Conservation (phyloP, 2,888 invertebrate genomes). For the Polydrusus pterygomalis region DNA sequence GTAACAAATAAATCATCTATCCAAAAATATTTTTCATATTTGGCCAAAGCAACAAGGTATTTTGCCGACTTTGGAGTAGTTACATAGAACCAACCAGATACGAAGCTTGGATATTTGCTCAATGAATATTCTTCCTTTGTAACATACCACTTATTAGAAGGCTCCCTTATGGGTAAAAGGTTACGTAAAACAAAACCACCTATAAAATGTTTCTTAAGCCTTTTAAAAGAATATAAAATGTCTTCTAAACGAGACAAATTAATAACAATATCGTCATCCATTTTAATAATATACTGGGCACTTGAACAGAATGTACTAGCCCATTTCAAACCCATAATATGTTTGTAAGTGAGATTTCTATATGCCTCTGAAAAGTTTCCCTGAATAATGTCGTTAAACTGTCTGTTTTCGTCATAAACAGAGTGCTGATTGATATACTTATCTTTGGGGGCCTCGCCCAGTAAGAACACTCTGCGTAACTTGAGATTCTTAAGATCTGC, state of each 20-base stretch:
- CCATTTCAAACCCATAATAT: constrained; percentile 88
- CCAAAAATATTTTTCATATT: constrained; percentile 85
- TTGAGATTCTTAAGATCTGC: constrained; percentile 76
- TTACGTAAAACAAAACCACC: constrained; percentile 81
- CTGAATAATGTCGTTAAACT: constrained; percentile 83
- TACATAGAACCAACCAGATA: constrained; percentile 90
- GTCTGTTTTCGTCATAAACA: constrained; percentile 77
- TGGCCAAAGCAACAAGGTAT: constrained; percentile 75
- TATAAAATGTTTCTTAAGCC: constrained; percentile 68
- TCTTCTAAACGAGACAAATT: constrained; percentile 78
- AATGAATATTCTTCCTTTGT: constrained; percentile 78
- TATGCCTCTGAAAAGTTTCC: constrained; percentile 85
- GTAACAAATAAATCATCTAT: constrained; percentile 93
- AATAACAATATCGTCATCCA: constrained; percentile 87
- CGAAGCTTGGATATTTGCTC: constrained; percentile 81
- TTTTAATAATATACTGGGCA: constrained; percentile 82
- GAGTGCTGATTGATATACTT: constrained; percentile 75
- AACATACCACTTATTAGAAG: constrained; percentile 88
- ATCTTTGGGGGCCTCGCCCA: constrained; percentile 77
- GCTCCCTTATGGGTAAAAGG: constrained; percentile 79
- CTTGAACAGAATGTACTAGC: constrained; percentile 77
- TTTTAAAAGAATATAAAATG: constrained; percentile 71
- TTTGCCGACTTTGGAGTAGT: constrained; percentile 80
- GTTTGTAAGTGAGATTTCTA: constrained; percentile 87
- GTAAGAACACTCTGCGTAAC: constrained; percentile 80